Evolutionary conservation across 2,888 invertebrate genomes (phyloP).

Genomic region (Pantelozetes paolii): DNA sequence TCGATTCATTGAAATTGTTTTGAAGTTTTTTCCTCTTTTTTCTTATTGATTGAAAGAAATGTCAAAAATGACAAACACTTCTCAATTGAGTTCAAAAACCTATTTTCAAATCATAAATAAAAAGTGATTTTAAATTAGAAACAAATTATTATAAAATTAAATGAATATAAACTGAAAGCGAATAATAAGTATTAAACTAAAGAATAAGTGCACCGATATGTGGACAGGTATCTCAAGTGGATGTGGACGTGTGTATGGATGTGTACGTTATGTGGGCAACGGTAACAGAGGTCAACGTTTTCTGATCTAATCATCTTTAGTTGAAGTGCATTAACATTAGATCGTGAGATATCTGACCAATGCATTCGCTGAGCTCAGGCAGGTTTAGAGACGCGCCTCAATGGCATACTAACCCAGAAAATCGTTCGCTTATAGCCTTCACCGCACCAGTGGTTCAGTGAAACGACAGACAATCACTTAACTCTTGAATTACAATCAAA

Average conservation of each 20-base stretch:
- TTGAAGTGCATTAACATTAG: slow-evolving; percentile 29
- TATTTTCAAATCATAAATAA: not conserved
- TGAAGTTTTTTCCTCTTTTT: not conserved
- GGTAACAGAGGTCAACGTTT: slow-evolving; percentile 6
- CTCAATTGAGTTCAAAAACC: slow-evolving; percentile 21
- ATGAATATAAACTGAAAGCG: no score
- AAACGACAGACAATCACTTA: slow-evolving; percentile 22
- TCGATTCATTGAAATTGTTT: not conserved
- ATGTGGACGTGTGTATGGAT: not conserved
- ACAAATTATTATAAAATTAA: not conserved
- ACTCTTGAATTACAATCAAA: not conserved
- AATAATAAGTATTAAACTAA: not conserved
- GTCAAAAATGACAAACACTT: slow-evolving; percentile 9
- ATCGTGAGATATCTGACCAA: slow-evolving; percentile 33
- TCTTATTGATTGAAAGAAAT: not conserved
- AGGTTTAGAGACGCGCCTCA: slow-evolving; percentile 33
- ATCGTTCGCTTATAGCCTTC: slow-evolving; percentile 28
- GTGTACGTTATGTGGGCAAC: not conserved
- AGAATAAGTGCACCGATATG: not conserved
- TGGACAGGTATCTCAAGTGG: no score
- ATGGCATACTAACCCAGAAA: slow-evolving; percentile 34
- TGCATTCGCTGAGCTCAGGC: not conserved
- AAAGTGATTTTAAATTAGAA: slow-evolving; percentile 4
- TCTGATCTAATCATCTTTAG: slow-evolving; percentile 31
- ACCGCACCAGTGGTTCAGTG: slow-evolving; percentile 24